Conservation (phyloP, 35 echinoderm and acorn worm genomes). For the Amphiura filiformis region DNA sequence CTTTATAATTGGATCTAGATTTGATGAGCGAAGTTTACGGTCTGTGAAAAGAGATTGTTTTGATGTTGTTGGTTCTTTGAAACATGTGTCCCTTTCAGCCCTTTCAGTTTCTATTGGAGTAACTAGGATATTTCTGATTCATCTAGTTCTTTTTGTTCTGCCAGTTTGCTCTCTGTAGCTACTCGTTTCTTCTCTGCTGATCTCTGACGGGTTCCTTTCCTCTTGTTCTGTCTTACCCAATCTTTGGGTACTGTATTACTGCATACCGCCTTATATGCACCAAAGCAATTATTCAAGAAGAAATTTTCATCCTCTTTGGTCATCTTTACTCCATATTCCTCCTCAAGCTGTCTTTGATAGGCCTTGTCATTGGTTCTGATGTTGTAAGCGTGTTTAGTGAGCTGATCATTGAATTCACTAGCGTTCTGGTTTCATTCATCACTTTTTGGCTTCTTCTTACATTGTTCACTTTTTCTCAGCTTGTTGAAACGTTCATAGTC, state of each 20-base stretch:
- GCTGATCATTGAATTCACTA: constrained; percentile 1
- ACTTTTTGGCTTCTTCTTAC: background rate
- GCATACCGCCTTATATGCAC: background rate
- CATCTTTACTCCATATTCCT: constrained; percentile 19
- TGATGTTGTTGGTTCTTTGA: background rate
- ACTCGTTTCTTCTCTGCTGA: background rate
- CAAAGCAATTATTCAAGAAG: background rate
- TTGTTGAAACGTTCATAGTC: constrained; percentile 9
- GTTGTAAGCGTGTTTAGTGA: constrained; percentile 15
- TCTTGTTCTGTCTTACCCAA: too few relatives aligned
- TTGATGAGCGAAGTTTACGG: background rate
- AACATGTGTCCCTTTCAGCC: background rate
- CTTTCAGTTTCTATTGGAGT: background rate
- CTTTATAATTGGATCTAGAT: background rate
- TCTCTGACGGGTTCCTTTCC: background rate
- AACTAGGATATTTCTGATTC: background rate
- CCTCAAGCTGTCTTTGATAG: constrained; percentile 12
- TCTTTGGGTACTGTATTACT: background rate
- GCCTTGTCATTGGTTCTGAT: background rate
- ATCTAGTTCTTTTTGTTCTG: background rate
- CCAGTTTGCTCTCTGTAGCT: background rate
- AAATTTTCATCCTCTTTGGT: constrained; percentile 10
- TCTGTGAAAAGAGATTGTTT: background rate
- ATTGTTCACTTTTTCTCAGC: constrained; percentile 1
- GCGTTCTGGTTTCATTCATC: background rate